Conservation (phyloP, 2,113 vertebrate genomes). For the Vanacampus margaritifer region DNA sequence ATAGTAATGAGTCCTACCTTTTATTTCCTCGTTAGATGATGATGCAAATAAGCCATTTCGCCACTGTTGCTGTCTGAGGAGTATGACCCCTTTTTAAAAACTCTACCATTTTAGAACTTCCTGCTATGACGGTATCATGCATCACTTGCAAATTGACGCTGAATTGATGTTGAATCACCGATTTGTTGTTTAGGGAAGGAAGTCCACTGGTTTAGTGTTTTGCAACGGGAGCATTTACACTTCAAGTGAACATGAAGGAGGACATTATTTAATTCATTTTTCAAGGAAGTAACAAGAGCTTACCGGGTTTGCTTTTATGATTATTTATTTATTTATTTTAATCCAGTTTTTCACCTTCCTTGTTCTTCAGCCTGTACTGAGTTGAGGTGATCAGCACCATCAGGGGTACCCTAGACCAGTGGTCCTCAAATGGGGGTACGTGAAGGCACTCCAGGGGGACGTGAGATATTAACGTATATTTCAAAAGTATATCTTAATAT, state of each 20-base stretch:
- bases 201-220: constrained; percentile 15
- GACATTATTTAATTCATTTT: neutral
- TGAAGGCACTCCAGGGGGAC: too few species aligned
- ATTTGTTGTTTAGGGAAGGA: constrained; percentile 31
- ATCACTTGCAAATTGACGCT: constrained; percentile 33
- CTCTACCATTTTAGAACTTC: constrained; percentile 36
- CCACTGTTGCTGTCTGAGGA: constrained; percentile 36
- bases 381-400: neutral
- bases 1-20: constrained; percentile 38
- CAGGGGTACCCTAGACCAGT: too few species aligned
- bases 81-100: constrained; percentile 27
- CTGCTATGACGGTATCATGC: constrained; percentile 49
- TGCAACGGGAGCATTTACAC: constrained; percentile 13
- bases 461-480: too few species aligned
- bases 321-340: neutral
- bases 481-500: too few species aligned
- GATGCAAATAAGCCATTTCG: neutral
- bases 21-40: constrained; percentile 31
- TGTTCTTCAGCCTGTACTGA: neutral
- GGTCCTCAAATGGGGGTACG: too few species aligned
- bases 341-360: neutral
- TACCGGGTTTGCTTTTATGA: neutral
- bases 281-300: neutral
- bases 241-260: neutral
- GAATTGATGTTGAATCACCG: constrained; percentile 2